Conservation (phyloP, 2,113 vertebrate genomes). For the Otus sunia region DNA sequence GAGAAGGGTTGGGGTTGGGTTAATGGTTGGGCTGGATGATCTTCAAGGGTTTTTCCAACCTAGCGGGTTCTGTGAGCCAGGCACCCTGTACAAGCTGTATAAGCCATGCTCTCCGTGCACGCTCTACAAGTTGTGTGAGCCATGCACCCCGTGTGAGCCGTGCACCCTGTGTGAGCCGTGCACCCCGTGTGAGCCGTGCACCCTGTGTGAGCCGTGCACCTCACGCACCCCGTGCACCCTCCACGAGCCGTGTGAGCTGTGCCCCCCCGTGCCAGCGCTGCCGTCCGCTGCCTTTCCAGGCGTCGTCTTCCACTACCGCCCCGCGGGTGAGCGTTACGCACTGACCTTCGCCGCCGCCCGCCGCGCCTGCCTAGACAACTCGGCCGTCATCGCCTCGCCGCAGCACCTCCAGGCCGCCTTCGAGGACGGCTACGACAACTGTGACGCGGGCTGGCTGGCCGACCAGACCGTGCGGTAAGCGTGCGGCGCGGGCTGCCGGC, state of each 20-base stretch:
- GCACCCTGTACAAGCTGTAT: too few species aligned
- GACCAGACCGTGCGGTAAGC: slow-evolving; percentile 89
- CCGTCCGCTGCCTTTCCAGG: slow-evolving; percentile 70
- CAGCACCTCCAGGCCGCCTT: slow-evolving; percentile 90
- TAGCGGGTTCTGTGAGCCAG: too few species aligned
- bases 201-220: too few species aligned
- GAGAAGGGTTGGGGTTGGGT: too few species aligned
- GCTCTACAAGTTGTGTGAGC: neutral
- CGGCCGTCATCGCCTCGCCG: slow-evolving; percentile 82
- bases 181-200: neutral
- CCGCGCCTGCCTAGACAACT: slow-evolving; percentile 85
- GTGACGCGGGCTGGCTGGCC: slow-evolving; percentile 93
- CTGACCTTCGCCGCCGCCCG: slow-evolving; percentile 84
- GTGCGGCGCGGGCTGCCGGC: neutral
- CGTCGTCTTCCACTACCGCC: slow-evolving; percentile 94
- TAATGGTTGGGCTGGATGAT: too few species aligned
- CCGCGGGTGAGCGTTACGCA: slow-evolving; percentile 85
- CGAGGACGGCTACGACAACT: slow-evolving; percentile 95
- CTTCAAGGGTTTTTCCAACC: too few species aligned
- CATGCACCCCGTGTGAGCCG: rapidly evolving
- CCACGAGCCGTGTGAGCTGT: neutral
- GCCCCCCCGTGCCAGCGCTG: neutral
- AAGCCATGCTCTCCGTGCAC: too few species aligned
- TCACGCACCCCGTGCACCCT: neutral
- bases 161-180: rapidly evolving